These are phyloP conservation scores for Chaetorhynchus papuensis DNA, from an alignment of 2,113 vertebrate species.

Conservation along the genomic window DNA sequence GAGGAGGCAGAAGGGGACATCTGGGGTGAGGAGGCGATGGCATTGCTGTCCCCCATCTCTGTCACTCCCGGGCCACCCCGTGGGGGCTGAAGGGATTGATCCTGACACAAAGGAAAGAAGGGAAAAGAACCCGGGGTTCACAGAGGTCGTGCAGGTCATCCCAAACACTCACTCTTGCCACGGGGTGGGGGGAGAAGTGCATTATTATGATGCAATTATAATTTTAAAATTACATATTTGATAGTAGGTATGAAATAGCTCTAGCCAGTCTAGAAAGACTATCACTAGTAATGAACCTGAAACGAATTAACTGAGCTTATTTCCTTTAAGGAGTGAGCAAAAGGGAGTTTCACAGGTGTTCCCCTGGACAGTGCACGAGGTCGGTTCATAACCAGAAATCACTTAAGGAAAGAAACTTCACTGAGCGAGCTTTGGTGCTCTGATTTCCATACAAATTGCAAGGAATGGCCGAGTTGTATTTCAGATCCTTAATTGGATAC, in stretches of 20 bases:
- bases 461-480: neutral
- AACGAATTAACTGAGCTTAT: neutral
- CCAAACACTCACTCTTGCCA: neutral
- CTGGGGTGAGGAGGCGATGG: rapidly evolving
- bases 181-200: rapidly evolving
- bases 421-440: neutral
- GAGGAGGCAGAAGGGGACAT: neutral
- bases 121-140: neutral
- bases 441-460: slow-evolving; percentile 3
- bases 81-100: neutral
- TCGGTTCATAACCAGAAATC: neutral
- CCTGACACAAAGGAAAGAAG: neutral
- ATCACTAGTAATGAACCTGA: neutral
- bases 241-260: neutral
- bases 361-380: neutral
- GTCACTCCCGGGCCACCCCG: too few relatives aligned
- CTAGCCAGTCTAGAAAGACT: neutral
- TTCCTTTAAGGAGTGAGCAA: neutral
- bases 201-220: neutral
- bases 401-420: neutral
- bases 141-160: too few relatives aligned
- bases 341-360: neutral
- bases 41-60: neutral
- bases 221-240: too few relatives aligned
- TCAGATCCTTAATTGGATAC: neutral